Base-by-base conservation (phyloP, 1,140 invertebrate genomes). In the Cardiocondyla obscurior region DNA sequence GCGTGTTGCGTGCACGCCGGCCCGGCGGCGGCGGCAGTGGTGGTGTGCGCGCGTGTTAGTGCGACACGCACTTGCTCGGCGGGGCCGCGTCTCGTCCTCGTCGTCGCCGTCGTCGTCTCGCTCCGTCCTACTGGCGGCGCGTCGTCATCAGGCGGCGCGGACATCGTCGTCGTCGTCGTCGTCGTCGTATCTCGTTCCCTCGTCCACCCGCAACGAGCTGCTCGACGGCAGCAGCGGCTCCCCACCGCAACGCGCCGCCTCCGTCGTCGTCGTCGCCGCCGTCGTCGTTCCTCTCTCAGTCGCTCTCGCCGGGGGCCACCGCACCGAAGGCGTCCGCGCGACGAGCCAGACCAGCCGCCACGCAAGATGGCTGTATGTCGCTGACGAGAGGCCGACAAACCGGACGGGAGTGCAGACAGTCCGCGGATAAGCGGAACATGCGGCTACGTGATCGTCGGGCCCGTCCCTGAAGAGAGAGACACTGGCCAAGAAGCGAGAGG, bases 361-460 rank as follows among this genome's bases (percentile, higher is more conserved):
- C 85, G 88, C 90, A 92, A 92, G 89, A 92, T 92, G 91, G 91
- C 91, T 91, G 88, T 88, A 82, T 87, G 83, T 88, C 84, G 86
- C 85, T 91, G 88, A 89, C 87, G 87, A 85, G 83, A 84, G 83
- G 36, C 89, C 86, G 81, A 90, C 83, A 83, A 84, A 86, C 76
- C 86, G 85, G 81, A 85, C 85, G 79, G 81, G 73, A 51, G 81
- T 84, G 87, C 85, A 42, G 82, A 81, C 87, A 69, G 86, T 76
- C 85, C 64, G 86, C 74, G 89, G 81, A 86, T 88, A 90, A 89
- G 76, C 88, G 87, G 89, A 91, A 90, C 89, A 92, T 92, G 91
- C 88, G 88, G 89, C 90, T 90, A 85, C 84, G 85, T 77, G 85
- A 90, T 81, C 87, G 81, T 84, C 82, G 85, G 89, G 83, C 89